phyloP scores from a whole-genome alignment of 1,140 invertebrate genomes.

The Berghia stephanieae region DNA sequence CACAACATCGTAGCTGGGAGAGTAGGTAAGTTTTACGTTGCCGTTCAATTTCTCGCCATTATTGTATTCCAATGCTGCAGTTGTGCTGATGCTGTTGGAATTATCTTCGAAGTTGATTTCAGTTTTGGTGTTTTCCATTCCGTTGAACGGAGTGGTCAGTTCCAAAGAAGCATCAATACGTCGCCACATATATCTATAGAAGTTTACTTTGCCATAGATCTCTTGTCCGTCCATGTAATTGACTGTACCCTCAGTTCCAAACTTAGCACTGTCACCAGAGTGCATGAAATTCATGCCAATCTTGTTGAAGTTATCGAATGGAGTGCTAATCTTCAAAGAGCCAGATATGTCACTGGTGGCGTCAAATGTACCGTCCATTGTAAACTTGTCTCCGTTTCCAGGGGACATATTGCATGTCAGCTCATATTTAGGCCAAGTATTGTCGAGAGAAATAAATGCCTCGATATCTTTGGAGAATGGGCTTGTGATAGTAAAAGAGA shows the following conservation, averaged over 20 bases:
- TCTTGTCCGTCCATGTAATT: conserved; percentile 34
- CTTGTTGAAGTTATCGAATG: conserved; percentile 33
- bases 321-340: conserved; percentile 33
- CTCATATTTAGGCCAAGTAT: neutral
- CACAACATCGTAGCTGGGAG: conserved; percentile 23
- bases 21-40: conserved; percentile 22
- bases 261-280: conserved; percentile 25
- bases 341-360: conserved; percentile 31
- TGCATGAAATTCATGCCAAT: conserved; percentile 39
- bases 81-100: conserved; percentile 31
- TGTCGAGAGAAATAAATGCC: conserved; percentile 21
- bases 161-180: conserved; percentile 33
- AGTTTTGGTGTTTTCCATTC: conserved; percentile 26
- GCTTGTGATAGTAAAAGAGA: conserved; percentile 28
- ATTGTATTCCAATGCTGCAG: conserved; percentile 31
- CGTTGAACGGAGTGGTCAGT: conserved; percentile 33
- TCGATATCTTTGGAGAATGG: conserved; percentile 36
- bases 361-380: conserved; percentile 8
- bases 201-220: conserved; percentile 14
- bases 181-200: conserved; percentile 6
- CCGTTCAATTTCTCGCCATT: conserved; percentile 32
- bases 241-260: conserved; percentile 28
- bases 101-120: conserved; percentile 39
- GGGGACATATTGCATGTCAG: conserved; percentile 22
- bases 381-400: conserved; percentile 15